These are phyloP conservation scores for Chaetogeoica ovagalla DNA, from an alignment of 2,888 invertebrate genomes.

Conservation along the genomic window DNA sequence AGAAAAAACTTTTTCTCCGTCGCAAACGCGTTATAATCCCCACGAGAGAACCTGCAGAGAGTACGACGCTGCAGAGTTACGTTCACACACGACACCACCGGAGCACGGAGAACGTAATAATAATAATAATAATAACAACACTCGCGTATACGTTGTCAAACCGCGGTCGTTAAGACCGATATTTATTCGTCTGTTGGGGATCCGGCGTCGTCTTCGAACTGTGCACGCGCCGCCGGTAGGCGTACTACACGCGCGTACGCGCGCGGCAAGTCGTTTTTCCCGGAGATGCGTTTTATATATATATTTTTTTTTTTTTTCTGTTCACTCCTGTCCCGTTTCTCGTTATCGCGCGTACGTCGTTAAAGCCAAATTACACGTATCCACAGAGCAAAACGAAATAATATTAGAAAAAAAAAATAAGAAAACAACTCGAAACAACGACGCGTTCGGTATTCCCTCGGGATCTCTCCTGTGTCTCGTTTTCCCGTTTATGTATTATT, in stretches of 20 bases:
- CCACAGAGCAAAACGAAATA: background rate
- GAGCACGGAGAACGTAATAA: too few relatives aligned
- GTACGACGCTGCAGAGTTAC: background rate
- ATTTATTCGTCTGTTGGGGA: constrained; percentile 49
- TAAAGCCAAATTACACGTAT: constrained; percentile 39
- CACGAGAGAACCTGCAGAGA: background rate
- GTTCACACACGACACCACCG: background rate
- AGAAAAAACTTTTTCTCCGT: constrained; percentile 18
- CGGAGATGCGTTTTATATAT: too few relatives aligned
- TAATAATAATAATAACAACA: background rate
- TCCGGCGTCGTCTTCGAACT: constrained; percentile 9
- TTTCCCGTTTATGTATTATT: too few relatives aligned
- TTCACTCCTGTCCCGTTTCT: too few relatives aligned
- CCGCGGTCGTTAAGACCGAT: constrained; percentile 47
- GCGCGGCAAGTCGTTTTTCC: too few relatives aligned
- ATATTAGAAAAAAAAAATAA: background rate
- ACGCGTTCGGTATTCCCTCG: too few relatives aligned
- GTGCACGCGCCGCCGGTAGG: background rate
- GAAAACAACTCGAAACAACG: too few relatives aligned
- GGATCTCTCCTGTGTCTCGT: too few relatives aligned
- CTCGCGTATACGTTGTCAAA: constrained; percentile 38
- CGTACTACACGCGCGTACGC: too few relatives aligned
- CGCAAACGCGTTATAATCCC: constrained; percentile 7
- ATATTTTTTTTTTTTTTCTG: too few relatives aligned
- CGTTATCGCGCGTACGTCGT: constrained; percentile 17